phyloP scores from a whole-genome alignment of 2,797 vertebrate genomes.

The Esox lucius region DNA sequence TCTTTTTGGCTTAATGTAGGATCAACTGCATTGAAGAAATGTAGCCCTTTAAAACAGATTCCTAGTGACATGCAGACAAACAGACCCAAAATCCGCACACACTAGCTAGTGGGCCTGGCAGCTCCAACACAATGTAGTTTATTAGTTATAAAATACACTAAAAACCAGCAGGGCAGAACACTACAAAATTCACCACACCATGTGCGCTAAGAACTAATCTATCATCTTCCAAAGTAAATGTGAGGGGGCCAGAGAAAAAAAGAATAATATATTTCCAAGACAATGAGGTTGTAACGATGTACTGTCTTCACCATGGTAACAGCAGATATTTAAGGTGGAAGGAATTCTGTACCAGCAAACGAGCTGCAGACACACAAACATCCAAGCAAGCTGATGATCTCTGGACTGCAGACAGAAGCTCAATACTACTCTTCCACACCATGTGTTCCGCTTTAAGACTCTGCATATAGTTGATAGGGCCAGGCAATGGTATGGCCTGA shows the following conservation, averaged over 20 bases:
- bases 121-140: constrained; percentile 24
- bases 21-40: constrained; percentile 23
- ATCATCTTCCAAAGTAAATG: neutral
- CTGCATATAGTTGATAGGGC: neutral
- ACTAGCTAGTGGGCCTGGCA: constrained; percentile 9
- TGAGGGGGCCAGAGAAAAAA: neutral
- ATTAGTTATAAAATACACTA: neutral
- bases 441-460: neutral
- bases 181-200: neutral
- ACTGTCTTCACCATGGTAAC: constrained; percentile 4
- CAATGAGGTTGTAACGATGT: neutral
- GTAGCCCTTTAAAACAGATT: constrained; percentile 23
- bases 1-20: constrained; percentile 23
- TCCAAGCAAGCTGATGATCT: neutral
- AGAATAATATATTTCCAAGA: neutral
- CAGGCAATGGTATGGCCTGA: too few species aligned
- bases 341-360: neutral
- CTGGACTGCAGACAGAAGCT: too few species aligned
- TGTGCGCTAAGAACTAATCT: neutral
- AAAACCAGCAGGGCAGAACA: neutral
- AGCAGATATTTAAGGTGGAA: neutral
- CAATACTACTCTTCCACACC: neutral
- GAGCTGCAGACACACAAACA: neutral
- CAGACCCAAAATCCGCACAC: neutral
- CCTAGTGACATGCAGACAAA: constrained; percentile 13